A percentile compares a stretch with the other conserved stretches of the same genome.
These are phyloP conservation scores for Rhagonycha lutea DNA, from an alignment of 2,888 invertebrate genomes.

Conservation along the genomic window DNA sequence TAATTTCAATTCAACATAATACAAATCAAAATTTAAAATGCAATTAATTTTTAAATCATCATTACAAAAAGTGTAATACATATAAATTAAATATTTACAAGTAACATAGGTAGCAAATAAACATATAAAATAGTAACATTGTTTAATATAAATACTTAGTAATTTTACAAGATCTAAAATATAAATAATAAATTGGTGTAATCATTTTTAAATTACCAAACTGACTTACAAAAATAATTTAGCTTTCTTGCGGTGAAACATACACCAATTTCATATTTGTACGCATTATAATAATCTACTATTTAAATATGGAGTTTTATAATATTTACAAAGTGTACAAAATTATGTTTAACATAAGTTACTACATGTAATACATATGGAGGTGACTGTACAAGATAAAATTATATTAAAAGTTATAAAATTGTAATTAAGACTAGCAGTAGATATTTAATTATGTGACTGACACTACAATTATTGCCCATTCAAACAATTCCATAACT, in stretches of 20 bases:
- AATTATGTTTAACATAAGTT: slow-evolving; percentile 3
- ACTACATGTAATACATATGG: not conserved
- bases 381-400: slow-evolving; percentile 1
- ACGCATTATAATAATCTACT: not conserved
- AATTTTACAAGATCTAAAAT: not conserved
- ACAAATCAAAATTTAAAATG: not conserved
- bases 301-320: not conserved
- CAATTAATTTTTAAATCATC: not conserved
- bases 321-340: slow-evolving; percentile 2
- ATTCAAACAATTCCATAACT: not conserved
- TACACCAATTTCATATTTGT: not conserved
- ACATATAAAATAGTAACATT: not conserved
- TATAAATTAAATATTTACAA: not conserved
- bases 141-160: not conserved
- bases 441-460: not conserved
- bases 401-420: not conserved
- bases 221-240: not conserved
- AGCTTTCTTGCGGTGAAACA: not conserved
- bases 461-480: not conserved
- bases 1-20: not conserved
- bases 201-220: not conserved
- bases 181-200: not conserved
- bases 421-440: slow-evolving; percentile 1
- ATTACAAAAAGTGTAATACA: not conserved
- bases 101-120: not conserved